These are phyloP conservation scores for Drosophila sulfurigaster DNA, from an alignment of 1,140 invertebrate genomes.

Conservation along the genomic window DNA sequence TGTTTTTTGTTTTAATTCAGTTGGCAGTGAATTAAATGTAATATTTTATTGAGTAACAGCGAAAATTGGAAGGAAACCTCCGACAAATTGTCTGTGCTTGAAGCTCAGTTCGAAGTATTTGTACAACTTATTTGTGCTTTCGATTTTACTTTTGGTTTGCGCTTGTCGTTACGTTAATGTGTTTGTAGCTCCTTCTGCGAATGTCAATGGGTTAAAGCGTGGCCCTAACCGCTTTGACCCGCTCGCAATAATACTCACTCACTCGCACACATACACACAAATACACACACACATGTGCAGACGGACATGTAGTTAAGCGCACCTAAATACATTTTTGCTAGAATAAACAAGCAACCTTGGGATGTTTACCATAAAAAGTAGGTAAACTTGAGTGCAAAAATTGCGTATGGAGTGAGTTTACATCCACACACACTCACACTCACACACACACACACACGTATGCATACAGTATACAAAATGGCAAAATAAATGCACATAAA, in stretches of 20 bases:
- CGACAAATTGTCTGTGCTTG: not conserved
- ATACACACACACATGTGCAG: slow-evolving; percentile 6
- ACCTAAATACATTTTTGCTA: slow-evolving; percentile 83
- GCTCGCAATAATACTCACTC: slow-evolving; percentile 8
- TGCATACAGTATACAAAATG: slow-evolving; percentile 38
- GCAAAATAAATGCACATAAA: slow-evolving; percentile 79
- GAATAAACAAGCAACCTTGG: slow-evolving; percentile 83
- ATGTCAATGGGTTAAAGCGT: slow-evolving; percentile 27
- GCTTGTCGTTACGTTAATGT: slow-evolving; percentile 19
- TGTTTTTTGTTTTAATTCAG: slow-evolving; percentile 30
- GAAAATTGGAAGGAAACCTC: not conserved
- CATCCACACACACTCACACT: slow-evolving; percentile 35
- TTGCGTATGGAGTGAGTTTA: slow-evolving; percentile 69
- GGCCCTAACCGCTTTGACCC: slow-evolving; percentile 30
- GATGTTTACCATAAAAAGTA: slow-evolving; percentile 82
- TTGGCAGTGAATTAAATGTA: slow-evolving; percentile 5
- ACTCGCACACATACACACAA: slow-evolving; percentile 22
- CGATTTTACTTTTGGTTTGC: not conserved
- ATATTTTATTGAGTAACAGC: slow-evolving; percentile 19
- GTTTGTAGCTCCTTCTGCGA: slow-evolving; percentile 1
- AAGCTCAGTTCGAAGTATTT: slow-evolving; percentile 40
- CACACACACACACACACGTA: slow-evolving; percentile 33
- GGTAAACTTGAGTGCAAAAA: slow-evolving; percentile 84
- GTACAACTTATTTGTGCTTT: slow-evolving; percentile 49
- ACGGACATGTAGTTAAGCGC: slow-evolving; percentile 71